These are phyloP conservation scores for Araneus ventricosus DNA, from an alignment of 1,140 invertebrate species.

Conservation along the genomic window DNA sequence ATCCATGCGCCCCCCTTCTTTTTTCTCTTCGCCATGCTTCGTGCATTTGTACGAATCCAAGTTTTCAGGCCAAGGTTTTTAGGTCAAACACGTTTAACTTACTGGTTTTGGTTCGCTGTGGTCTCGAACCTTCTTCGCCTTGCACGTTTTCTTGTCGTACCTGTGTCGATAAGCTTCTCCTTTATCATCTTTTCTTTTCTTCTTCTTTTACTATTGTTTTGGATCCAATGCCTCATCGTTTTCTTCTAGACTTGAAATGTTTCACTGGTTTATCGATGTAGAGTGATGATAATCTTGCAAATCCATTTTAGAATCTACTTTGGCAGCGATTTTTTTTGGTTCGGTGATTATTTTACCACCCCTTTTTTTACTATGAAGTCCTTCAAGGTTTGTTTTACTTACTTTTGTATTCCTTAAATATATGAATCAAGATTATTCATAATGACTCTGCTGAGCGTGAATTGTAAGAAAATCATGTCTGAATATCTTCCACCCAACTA, in stretches of 20 bases:
- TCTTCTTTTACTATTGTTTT: background rate
- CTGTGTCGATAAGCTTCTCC: background rate
- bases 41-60: constrained; percentile 36
- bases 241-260: background rate
- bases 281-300: too few relatives aligned
- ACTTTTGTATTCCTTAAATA: too few relatives aligned
- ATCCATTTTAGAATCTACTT: too few relatives aligned
- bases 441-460: too few relatives aligned
- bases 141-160: background rate
- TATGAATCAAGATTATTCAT: too few relatives aligned
- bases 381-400: too few relatives aligned
- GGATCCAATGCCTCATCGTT: background rate
- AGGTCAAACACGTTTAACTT: constrained; percentile 67
- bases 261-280: background rate
- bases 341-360: too few relatives aligned
- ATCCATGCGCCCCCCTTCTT: background rate
- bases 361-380: too few relatives aligned
- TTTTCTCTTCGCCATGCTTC: constrained; percentile 14
- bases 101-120: constrained; percentile 7
- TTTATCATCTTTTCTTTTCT: background rate
- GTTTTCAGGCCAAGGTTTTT: constrained; percentile 74
- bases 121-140: background rate
- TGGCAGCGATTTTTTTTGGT: too few relatives aligned
- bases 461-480: too few relatives aligned
- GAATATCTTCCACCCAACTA: too few relatives aligned